A percentile compares a stretch with the other conserved stretches of the same genome.
phyloP scores from a whole-genome alignment of 1,140 invertebrate species.

The Cryptotermes secundus region DNA sequence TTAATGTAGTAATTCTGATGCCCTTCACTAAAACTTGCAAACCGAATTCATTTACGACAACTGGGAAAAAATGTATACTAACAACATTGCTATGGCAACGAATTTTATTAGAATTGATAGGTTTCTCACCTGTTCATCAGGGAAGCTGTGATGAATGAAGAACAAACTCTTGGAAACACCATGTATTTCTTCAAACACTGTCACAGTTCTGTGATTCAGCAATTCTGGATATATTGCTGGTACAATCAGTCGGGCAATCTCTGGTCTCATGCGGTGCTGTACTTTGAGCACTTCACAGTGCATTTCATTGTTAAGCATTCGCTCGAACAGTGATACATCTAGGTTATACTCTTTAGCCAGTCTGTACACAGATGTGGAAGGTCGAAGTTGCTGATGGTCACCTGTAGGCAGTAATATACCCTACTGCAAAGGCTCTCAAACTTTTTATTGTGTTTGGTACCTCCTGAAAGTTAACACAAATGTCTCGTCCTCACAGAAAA shows the following conservation, averaged over 20 bases:
- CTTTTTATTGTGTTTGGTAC: too few relatives aligned
- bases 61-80: too few relatives aligned
- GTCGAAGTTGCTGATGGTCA: constrained; percentile 75
- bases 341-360: constrained; percentile 60
- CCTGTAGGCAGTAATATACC: too few relatives aligned
- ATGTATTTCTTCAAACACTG: constrained; percentile 51
- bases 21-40: too few relatives aligned
- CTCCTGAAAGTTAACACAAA: too few relatives aligned
- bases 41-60: too few relatives aligned
- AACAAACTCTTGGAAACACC: constrained; percentile 58
- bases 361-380: constrained; percentile 59
- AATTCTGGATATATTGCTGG: constrained; percentile 62
- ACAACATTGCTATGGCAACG: too few relatives aligned
- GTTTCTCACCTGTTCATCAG: constrained; percentile 51
- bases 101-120: too few relatives aligned
- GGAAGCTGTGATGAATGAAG: constrained; percentile 60
- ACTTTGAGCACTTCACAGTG: constrained; percentile 49
- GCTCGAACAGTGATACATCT: constrained; percentile 73
- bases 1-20: too few relatives aligned
- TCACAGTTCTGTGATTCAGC: constrained; percentile 55
- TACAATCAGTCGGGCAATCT: constrained; percentile 59
- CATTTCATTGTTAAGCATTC: constrained; percentile 62
- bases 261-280: constrained; percentile 68
- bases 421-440: too few relatives aligned
- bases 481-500: too few relatives aligned